Base-by-base conservation (phyloP, 2,888 invertebrate species). In the Acleris emargana region DNA sequence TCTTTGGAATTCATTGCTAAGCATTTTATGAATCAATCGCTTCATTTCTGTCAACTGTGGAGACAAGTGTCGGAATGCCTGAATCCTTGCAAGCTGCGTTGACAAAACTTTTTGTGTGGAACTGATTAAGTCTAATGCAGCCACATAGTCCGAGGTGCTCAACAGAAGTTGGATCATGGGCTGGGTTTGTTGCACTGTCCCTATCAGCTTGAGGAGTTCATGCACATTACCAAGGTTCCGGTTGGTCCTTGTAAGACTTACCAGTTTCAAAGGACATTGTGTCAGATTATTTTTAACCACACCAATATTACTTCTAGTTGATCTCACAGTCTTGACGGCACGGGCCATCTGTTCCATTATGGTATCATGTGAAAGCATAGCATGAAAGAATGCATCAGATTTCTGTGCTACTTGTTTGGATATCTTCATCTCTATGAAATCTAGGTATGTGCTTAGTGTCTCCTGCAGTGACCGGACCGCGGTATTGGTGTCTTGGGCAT, bases 281-380 rank as follows among this genome's bases (percentile, higher is more conserved):
- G 98, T 97, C 72, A 97, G 92, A 76, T 95, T 95, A 72, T 94
- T 93, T 87, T 98, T 97, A 43, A 98, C 94, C 74, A 94, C 93
- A 71, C 95, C 94, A 64, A 98, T 95, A 80, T 96, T 96, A 70
- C 95, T 93, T 73, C 97, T 94, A 57, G 97, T 93, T 54, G 93
- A 93, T 78, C 95, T 94, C 38, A 98, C 96, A 78, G 97, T 96
- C 67, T 93, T 94, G 11, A 96, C 94, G 20, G 98, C 97, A 79
- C 95, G 94, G 1, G 96, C 96, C 94, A 99, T 96, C 82, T 99
- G 97, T 73, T 98, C 98, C 95, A 99, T 97, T 58, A 99, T 96
- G 32, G 97, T 97, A 83, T 99, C 99, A 88, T 99, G 99, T 7
- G 99, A 99, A 62, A 99, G 96, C 97, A 99, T 99, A 1, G 99